These are phyloP conservation scores for Apogon talboti DNA, from an alignment of 2,797 vertebrate genomes.

Conservation along the genomic window DNA sequence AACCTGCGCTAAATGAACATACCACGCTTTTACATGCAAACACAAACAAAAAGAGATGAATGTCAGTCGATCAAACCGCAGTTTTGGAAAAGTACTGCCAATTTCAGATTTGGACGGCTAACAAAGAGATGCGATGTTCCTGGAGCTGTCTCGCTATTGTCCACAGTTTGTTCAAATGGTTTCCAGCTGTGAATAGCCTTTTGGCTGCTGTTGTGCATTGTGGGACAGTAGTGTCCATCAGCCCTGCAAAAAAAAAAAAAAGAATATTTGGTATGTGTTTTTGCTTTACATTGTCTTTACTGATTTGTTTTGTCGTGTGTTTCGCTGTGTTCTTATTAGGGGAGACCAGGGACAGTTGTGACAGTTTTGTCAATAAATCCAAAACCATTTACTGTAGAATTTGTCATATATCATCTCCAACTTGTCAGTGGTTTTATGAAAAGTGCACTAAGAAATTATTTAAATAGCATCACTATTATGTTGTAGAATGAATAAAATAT, in stretches of 20 bases:
- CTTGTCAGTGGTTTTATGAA: too few species aligned
- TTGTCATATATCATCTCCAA: too few species aligned
- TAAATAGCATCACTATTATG: too few species aligned
- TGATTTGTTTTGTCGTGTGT: slow-evolving; percentile 18
- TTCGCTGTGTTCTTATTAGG: not conserved
- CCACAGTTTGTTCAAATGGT: slow-evolving; percentile 39
- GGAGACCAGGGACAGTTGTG: too few species aligned
- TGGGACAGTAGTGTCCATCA: slow-evolving; percentile 26
- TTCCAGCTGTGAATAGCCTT: slow-evolving; percentile 60
- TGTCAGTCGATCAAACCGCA: not conserved
- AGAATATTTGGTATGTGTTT: not conserved
- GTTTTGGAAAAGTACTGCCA: not conserved
- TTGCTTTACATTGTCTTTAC: slow-evolving; percentile 9
- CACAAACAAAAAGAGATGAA: not conserved
- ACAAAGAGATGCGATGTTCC: slow-evolving; percentile 22
- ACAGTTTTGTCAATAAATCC: too few species aligned
- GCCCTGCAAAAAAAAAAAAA: slow-evolving; percentile 4
- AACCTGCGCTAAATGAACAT: not conserved
- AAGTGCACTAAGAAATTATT: too few species aligned
- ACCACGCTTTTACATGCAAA: not conserved
- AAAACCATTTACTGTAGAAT: too few species aligned
- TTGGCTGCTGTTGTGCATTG: slow-evolving; percentile 25
- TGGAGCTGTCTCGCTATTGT: slow-evolving; percentile 45
- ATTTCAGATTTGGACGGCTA: slow-evolving; percentile 8
- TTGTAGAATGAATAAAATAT: too few species aligned